Evolutionary conservation across 2,113 vertebrate species (phyloP).

Genomic region (Limanda limanda): DNA sequence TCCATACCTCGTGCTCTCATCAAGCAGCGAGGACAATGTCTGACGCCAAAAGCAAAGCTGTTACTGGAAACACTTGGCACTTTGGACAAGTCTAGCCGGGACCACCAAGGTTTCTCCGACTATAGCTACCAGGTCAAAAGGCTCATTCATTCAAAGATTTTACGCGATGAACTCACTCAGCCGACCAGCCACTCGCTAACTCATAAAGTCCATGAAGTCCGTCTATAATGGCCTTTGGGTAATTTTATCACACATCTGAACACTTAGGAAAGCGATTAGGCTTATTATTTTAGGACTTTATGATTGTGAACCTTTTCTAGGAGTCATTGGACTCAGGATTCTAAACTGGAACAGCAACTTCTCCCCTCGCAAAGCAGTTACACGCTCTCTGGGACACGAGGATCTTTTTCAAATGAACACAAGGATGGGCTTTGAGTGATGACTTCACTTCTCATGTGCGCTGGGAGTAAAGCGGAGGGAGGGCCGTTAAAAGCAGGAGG

Average conservation of each 20-base stretch:
- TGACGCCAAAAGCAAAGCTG: constrained; percentile 55
- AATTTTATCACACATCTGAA: constrained; percentile 45
- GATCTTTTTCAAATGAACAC: not conserved
- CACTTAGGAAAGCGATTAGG: constrained; percentile 33
- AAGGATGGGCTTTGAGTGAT: constrained; percentile 18
- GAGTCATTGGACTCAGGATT: constrained; percentile 41
- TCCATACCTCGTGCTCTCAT: constrained; percentile 58
- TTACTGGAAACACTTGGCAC: constrained; percentile 72
- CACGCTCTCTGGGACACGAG: not conserved
- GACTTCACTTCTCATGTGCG: constrained; percentile 65
- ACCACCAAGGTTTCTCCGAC: constrained; percentile 64
- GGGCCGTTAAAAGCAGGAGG: constrained; percentile 52
- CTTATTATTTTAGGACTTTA: constrained; percentile 42
- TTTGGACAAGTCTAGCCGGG: constrained; percentile 59
- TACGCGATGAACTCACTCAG: constrained; percentile 25
- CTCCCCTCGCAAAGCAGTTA: not conserved
- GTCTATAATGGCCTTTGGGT: constrained; percentile 11
- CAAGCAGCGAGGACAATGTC: constrained; percentile 52
- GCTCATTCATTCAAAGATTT: constrained; percentile 60
- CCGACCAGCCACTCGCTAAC: constrained; percentile 24
- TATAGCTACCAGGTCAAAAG: constrained; percentile 64
- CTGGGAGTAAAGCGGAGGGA: constrained; percentile 37
- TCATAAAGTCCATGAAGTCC: constrained; percentile 30
- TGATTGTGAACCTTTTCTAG: constrained; percentile 13
- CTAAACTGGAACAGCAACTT: constrained; percentile 4